A percentile compares a stretch with the other conserved stretches of the same genome.
These are phyloP conservation scores for Camarhynchus parvulus DNA, from an alignment of 2,113 vertebrate species.

Conservation along the genomic window DNA sequence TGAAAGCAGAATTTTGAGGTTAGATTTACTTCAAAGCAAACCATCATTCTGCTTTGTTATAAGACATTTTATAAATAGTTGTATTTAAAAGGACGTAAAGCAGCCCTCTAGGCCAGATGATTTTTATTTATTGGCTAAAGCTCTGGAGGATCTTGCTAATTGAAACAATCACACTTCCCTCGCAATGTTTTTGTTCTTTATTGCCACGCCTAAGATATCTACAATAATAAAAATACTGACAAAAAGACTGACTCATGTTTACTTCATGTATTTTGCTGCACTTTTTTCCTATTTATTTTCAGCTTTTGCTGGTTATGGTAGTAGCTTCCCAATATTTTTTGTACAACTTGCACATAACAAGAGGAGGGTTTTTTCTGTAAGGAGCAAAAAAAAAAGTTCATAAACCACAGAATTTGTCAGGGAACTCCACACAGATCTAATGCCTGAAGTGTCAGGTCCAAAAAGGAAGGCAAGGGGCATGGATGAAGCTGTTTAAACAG, in stretches of 20 bases:
- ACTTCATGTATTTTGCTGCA: background rate
- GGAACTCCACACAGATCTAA: background rate
- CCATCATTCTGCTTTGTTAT: background rate
- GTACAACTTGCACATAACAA: background rate
- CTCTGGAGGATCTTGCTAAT: background rate
- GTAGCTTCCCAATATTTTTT: background rate
- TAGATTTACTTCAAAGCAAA: slow-evolving; percentile 49
- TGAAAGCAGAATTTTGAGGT: slow-evolving; percentile 30
- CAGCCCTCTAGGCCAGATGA: background rate
- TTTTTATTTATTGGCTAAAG: slow-evolving; percentile 26
- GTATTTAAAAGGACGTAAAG: slow-evolving; percentile 19
- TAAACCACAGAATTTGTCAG: background rate
- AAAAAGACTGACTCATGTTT: background rate
- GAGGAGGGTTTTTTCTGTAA: background rate
- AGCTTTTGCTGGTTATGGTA: background rate
- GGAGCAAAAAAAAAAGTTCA: background rate
- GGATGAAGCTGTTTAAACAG: background rate
- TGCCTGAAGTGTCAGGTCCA: background rate
- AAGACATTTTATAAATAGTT: background rate
- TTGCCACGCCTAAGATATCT: background rate
- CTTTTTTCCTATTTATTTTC: background rate
- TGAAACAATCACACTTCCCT: background rate
- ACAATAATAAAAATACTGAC: background rate
- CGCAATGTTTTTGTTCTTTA: background rate
- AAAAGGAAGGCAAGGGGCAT: background rate